Evolutionary conservation across 2,888 invertebrate species (phyloP).

Genomic region (Perizoma flavofasciatum): DNA sequence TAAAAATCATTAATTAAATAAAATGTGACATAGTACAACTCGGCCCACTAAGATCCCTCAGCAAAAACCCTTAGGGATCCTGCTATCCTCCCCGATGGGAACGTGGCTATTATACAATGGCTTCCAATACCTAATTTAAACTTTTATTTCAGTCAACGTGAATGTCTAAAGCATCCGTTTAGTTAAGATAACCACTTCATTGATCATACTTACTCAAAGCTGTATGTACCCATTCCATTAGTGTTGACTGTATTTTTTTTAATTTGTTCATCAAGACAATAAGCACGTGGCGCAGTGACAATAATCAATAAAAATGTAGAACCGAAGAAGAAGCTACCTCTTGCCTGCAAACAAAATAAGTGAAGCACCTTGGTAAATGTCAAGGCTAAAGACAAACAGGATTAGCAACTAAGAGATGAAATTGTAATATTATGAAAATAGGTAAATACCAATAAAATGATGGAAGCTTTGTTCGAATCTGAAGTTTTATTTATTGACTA

Average conservation of each 20-base stretch:
- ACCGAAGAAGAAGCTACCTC: conserved; percentile 50
- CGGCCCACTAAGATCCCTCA: too few relatives aligned
- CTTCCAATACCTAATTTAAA: too few relatives aligned
- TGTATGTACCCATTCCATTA: conserved; percentile 72
- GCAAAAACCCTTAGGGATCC: too few relatives aligned
- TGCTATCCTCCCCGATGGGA: too few relatives aligned
- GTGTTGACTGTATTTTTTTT: conserved; percentile 66
- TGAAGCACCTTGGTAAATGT: conserved; percentile 52
- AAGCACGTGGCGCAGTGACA: conserved; percentile 44
- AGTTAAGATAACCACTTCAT: conserved; percentile 21
- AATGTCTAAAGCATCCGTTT: too few relatives aligned
- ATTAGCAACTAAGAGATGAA: conserved; percentile 1
- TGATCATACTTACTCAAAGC: conserved; percentile 71
- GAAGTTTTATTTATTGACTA: too few relatives aligned
- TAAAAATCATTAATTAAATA: too few relatives aligned
- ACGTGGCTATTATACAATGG: too few relatives aligned
- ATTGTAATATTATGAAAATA: neutral
- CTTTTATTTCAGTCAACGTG: too few relatives aligned
- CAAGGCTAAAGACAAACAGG: conserved; percentile 54
- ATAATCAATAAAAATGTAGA: conserved; percentile 47
- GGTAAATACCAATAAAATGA: too few relatives aligned
- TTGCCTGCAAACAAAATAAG: conserved; percentile 61
- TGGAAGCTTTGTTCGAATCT: too few relatives aligned
- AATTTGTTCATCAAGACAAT: conserved; percentile 56
- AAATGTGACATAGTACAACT: too few relatives aligned